A percentile compares a stretch with the other conserved stretches of the same genome.
Conservation (phyloP, 1,140 invertebrate species). For the Drosophila kurseongensis region DNA sequence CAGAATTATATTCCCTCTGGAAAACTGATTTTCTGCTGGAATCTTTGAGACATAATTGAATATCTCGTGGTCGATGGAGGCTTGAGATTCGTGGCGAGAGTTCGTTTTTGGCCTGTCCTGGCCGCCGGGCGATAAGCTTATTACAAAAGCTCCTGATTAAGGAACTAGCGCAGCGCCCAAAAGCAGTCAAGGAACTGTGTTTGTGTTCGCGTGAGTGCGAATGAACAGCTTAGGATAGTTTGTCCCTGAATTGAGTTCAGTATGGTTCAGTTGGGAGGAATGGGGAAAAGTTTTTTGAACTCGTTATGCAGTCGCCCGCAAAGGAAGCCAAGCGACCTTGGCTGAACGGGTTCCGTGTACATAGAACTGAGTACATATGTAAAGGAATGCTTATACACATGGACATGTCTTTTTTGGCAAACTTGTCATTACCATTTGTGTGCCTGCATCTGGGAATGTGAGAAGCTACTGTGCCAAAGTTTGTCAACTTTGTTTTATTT, state of each 20-base stretch:
- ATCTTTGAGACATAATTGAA: conserved; percentile 32
- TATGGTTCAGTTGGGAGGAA: neutral
- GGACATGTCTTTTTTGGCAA: conserved; percentile 40
- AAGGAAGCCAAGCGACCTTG: conserved; percentile 41
- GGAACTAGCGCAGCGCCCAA: conserved; percentile 7
- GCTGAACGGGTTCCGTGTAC: conserved; percentile 16
- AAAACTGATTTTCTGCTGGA: conserved; percentile 15
- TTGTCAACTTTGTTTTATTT: conserved; percentile 4
- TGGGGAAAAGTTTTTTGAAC: conserved; percentile 45
- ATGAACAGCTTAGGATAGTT: conserved; percentile 40
- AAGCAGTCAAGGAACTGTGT: conserved; percentile 15
- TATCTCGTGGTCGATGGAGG: conserved; percentile 14
- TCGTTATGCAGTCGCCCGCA: conserved; percentile 43
- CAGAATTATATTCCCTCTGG: neutral
- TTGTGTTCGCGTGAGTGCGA: conserved; percentile 26
- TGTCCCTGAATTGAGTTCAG: conserved; percentile 7
- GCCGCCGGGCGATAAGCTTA: conserved; percentile 47
- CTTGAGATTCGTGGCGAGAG: neutral
- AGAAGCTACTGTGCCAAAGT: conserved; percentile 14
- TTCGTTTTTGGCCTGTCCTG: conserved; percentile 36
- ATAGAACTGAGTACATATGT: conserved; percentile 3
- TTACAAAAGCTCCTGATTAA: conserved; percentile 45
- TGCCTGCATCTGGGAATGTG: conserved; percentile 14
- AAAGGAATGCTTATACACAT: conserved; percentile 1
- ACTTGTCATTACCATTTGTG: conserved; percentile 43